Percentiles rank a stretch among this genome's conserved stretches.
Evolutionary conservation across 2,888 invertebrate genomes (phyloP).

Genomic region (Uropetala carovei): DNA sequence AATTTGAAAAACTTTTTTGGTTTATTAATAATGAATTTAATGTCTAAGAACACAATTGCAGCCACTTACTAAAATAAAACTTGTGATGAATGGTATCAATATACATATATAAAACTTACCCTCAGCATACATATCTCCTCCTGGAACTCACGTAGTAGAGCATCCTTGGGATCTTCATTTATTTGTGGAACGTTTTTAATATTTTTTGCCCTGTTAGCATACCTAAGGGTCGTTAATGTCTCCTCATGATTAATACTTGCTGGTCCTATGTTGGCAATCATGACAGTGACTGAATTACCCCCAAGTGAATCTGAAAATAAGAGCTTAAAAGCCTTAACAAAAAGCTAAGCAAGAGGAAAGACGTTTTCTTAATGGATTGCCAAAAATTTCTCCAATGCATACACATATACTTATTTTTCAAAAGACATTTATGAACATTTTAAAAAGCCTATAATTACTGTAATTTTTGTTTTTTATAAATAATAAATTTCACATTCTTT

Average conservation of each 20-base stretch:
- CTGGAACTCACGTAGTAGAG: conserved; percentile 95
- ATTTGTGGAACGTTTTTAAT: conserved; percentile 99
- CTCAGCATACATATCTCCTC: conserved; percentile 91
- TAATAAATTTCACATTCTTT: no score
- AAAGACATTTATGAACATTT: no score
- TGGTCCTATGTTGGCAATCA: conserved; percentile 99
- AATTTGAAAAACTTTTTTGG: background rate
- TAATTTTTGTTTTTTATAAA: no score
- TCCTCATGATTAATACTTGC: conserved; percentile 99
- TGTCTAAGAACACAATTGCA: no score
- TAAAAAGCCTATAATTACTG: no score
- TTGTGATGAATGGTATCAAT: background rate
- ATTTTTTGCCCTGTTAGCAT: conserved; percentile 97
- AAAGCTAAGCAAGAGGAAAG: no score
- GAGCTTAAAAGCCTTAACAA: no score
- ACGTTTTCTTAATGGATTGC: no score
- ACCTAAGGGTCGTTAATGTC: conserved; percentile 95
- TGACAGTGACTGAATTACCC: conserved; percentile 98
- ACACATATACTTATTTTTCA: no score
- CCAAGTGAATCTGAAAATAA: conserved; percentile 89
- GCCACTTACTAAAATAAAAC: no score
- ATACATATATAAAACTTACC: conserved; percentile 67
- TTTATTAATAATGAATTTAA: no score
- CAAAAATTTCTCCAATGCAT: no score
- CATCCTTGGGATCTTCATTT: conserved; percentile 99